Percentiles rank a stretch among this genome's conserved stretches.
phyloP scores from a whole-genome alignment of 2,888 invertebrate genomes.

The Trissolcus japonicus region DNA sequence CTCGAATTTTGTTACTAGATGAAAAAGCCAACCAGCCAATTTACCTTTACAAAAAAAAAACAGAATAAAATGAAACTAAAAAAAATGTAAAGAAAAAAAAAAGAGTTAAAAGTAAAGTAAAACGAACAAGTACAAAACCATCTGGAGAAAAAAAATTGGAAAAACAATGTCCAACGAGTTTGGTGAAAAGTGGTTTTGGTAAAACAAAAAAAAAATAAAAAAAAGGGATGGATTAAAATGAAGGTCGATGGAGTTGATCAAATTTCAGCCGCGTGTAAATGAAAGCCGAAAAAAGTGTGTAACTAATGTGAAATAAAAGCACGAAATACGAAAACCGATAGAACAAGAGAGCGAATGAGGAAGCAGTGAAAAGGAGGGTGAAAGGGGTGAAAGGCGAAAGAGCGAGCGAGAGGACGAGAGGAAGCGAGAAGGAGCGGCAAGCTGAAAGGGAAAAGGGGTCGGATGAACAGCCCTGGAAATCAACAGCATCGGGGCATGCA shows the following conservation, averaged over 20 bases:
- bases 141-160: no score
- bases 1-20: no score
- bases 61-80: no score
- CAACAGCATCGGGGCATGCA: slow-evolving; percentile 56
- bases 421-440: slow-evolving; percentile 20
- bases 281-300: slow-evolving; percentile 29
- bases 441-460: slow-evolving; percentile 40
- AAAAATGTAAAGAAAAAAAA: no score
- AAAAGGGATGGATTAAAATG: slow-evolving; percentile 1
- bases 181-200: no score
- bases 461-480: slow-evolving; percentile 58
- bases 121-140: no score
- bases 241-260: slow-evolving; percentile 5
- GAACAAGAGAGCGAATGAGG: slow-evolving; percentile 28
- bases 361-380: slow-evolving; percentile 22
- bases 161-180: no score
- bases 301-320: slow-evolving; percentile 35
- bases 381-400: slow-evolving; percentile 17
- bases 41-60: no score
- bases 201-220: not conserved
- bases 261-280: slow-evolving; percentile 35
- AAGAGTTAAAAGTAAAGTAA: no score
- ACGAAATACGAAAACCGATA: slow-evolving; percentile 27
- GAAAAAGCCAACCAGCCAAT: no score
- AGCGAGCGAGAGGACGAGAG: slow-evolving; percentile 13